Conservation (phyloP, 2,113 vertebrate species). For the Helogale parvula region DNA sequence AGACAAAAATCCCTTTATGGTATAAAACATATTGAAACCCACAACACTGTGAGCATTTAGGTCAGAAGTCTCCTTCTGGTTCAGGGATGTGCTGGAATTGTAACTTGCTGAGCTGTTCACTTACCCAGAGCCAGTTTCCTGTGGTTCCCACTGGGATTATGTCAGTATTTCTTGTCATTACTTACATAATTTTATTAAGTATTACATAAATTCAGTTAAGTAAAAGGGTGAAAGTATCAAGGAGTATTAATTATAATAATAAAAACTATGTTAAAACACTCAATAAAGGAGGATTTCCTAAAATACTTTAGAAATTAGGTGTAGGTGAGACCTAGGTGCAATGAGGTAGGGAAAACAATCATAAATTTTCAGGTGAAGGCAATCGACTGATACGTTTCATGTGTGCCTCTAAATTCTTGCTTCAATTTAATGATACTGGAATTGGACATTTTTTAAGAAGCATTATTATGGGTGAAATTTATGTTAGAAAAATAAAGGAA, state of each 20-base stretch:
- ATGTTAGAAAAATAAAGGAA: not conserved
- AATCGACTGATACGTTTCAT: not conserved
- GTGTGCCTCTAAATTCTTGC: not conserved
- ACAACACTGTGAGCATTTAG: not conserved
- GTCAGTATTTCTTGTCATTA: not conserved
- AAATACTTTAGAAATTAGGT: not conserved
- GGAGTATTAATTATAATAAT: not conserved
- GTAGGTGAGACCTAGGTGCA: not conserved
- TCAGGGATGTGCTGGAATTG: not conserved
- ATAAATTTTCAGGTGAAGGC: not conserved
- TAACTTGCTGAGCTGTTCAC: not conserved
- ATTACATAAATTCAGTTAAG: not conserved
- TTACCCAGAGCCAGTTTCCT: not conserved
- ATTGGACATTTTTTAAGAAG: not conserved
- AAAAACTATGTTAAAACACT: not conserved
- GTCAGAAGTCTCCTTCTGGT: not conserved
- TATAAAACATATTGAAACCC: not conserved
- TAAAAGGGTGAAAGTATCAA: not conserved
- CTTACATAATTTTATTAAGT: not conserved
- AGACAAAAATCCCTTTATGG: not conserved
- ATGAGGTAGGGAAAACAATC: not conserved
- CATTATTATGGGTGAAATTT: not conserved
- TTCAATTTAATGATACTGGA: not conserved
- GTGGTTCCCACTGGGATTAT: not conserved
- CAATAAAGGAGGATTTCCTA: not conserved